These are phyloP conservation scores for Pongo abelii DNA, from an alignment of 2,113 vertebrate species.

Conservation along the genomic window DNA sequence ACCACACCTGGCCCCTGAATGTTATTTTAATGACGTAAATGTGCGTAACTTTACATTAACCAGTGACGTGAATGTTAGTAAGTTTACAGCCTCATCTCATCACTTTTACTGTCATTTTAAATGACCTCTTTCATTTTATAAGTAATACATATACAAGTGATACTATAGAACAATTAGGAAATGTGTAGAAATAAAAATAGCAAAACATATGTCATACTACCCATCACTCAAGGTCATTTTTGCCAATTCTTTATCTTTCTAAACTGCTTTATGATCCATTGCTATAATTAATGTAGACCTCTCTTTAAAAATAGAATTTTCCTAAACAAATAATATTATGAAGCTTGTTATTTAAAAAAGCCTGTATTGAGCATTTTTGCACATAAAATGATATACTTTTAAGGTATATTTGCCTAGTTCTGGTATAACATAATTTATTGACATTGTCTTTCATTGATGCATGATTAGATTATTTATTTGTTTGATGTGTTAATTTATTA, in stretches of 20 bases:
- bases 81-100: not conserved
- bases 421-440: accelerated
- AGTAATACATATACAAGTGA: not conserved
- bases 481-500: no score
- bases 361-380: not conserved
- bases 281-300: not conserved
- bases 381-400: not conserved
- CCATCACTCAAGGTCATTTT: accelerated
- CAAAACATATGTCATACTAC: not conserved
- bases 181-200: not conserved
- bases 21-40: not conserved
- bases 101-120: not conserved
- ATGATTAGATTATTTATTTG: not conserved
- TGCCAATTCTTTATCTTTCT: not conserved
- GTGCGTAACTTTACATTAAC: not conserved
- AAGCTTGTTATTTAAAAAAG: not conserved
- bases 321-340: not conserved
- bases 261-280: not conserved
- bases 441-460: not conserved
- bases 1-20: no score
- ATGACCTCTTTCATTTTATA: not conserved
- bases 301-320: not conserved
- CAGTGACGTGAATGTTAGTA: accelerated
- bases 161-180: not conserved
- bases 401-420: not conserved